phyloP scores from a whole-genome alignment of 2,797 vertebrate species.

The Rhinella marina region DNA sequence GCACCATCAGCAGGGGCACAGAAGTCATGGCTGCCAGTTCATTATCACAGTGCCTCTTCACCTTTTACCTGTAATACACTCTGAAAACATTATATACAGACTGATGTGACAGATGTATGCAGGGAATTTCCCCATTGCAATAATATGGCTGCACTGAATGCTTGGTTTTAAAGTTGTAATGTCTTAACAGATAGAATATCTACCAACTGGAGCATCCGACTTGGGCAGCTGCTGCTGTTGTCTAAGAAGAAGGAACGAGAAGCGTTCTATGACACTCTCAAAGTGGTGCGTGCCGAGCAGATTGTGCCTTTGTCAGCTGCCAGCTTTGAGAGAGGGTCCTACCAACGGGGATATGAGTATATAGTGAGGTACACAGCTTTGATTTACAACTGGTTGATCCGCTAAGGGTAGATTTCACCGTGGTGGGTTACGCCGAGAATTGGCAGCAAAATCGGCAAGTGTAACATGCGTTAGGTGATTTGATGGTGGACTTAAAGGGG shows the following conservation, averaged over 20 bases:
- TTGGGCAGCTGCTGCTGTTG: constrained; percentile 89
- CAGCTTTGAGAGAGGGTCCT: constrained; percentile 97
- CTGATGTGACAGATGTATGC: not conserved
- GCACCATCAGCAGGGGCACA: not conserved
- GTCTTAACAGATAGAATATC: constrained; percentile 84
- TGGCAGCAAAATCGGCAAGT: too few species aligned
- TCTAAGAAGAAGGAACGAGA: constrained; percentile 86
- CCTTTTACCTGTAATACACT: too few species aligned
- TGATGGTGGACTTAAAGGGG: too few species aligned
- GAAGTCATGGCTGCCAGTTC: not conserved
- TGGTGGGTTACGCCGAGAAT: too few species aligned
- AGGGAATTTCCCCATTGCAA: not conserved
- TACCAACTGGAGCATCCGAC: constrained; percentile 88
- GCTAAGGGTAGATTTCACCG: too few species aligned
- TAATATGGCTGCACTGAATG: not conserved
- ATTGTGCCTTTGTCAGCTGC: constrained; percentile 96
- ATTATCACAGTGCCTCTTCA: too few species aligned
- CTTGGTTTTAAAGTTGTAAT: not conserved
- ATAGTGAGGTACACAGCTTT: constrained; percentile 85
- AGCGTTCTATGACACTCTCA: constrained; percentile 87
- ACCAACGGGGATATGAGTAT: constrained; percentile 97
- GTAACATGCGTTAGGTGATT: too few species aligned
- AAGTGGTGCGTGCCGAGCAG: constrained; percentile 91
- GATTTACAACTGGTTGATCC: not conserved
- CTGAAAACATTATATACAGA: too few species aligned